phyloP scores from a whole-genome alignment of 2,888 invertebrate species.

The Hoplodrina ambigua region DNA sequence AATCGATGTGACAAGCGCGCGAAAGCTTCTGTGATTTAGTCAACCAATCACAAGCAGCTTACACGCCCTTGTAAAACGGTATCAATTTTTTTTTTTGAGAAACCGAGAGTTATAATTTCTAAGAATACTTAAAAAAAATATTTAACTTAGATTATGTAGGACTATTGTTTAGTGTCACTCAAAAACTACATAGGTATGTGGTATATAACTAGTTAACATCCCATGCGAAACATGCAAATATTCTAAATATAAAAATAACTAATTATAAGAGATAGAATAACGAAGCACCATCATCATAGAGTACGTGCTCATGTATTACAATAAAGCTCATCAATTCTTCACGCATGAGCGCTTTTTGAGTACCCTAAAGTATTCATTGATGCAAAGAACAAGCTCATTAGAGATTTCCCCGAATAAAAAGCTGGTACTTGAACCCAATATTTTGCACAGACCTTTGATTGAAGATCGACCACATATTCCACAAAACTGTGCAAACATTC shows the following conservation, averaged over 20 bases:
- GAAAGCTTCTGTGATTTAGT: too few relatives aligned
- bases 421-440: conserved; percentile 10
- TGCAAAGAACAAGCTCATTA: conserved; percentile 37
- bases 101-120: too few relatives aligned
- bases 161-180: too few relatives aligned
- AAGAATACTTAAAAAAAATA: too few relatives aligned
- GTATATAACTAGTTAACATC: too few relatives aligned
- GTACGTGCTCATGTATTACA: conserved; percentile 12
- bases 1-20: too few relatives aligned
- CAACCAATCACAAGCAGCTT: too few relatives aligned
- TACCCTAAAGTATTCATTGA: conserved; percentile 36
- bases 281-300: conserved; percentile 7
- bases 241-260: not conserved
- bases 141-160: too few relatives aligned
- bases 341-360: conserved; percentile 34
- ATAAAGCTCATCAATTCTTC: conserved; percentile 40
- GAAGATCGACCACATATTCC: conserved; percentile 28
- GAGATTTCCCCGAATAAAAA: conserved; percentile 13
- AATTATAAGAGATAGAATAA: conserved; percentile 23
- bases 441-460: conserved; percentile 22
- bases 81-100: too few relatives aligned
- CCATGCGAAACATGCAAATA: too few relatives aligned
- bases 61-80: too few relatives aligned
- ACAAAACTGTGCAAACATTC: conserved; percentile 54
- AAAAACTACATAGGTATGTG: too few relatives aligned